A percentile compares a stretch with the other conserved stretches of the same genome.
Conservation (phyloP, 2,113 vertebrate species). For the Elachura formosa region DNA sequence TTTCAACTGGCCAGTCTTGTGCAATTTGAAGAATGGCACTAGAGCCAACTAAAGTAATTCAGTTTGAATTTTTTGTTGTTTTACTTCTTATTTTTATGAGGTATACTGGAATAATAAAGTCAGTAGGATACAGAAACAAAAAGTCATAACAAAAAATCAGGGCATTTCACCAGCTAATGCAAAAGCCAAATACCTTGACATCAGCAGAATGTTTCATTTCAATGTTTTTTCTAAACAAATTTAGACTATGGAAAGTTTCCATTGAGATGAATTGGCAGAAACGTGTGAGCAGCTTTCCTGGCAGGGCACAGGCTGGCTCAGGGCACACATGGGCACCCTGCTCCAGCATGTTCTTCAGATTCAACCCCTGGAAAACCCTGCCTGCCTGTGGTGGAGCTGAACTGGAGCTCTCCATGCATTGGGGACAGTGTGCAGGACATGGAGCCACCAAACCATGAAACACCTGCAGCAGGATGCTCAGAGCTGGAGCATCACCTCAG, state of each 20-base stretch:
- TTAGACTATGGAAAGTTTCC: constrained; percentile 30
- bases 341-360: not conserved
- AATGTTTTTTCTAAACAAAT: constrained; percentile 44
- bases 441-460: not conserved
- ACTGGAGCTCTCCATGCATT: not conserved
- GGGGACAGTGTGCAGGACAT: not conserved
- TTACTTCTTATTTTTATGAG: constrained; percentile 19
- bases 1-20: not conserved
- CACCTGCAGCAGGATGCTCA: not conserved
- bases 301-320: not conserved
- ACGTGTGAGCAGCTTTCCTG: not conserved
- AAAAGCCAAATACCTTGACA: constrained; percentile 47
- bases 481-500: not conserved
- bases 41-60: not conserved
- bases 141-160: constrained; percentile 42
- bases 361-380: not conserved
- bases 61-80: not conserved
- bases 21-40: not conserved
- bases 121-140: constrained; percentile 46
- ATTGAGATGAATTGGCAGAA: constrained; percentile 29
- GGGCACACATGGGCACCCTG: not conserved
- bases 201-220: constrained; percentile 43
- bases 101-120: constrained; percentile 24
- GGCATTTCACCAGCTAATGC: not conserved
- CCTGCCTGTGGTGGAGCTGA: not conserved